phyloP scores from a whole-genome alignment of 2,797 vertebrate genomes.

The Simalia tracyae region DNA sequence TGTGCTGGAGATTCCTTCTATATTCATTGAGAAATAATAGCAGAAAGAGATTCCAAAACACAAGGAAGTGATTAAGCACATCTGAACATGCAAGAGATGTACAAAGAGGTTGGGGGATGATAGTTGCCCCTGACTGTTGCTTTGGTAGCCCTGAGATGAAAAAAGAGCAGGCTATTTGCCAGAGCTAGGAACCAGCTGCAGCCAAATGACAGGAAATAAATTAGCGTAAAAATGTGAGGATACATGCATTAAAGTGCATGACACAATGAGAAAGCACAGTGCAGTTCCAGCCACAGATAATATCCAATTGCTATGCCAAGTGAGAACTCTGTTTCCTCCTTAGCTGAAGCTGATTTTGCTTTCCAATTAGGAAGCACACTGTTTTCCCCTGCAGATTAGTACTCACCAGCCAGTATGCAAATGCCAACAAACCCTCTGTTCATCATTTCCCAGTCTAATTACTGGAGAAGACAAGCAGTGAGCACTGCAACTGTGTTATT shows the following conservation, averaged over 20 bases:
- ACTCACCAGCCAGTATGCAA: conserved; percentile 54
- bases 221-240: conserved; percentile 30
- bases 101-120: background rate
- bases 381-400: conserved; percentile 54
- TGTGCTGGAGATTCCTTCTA: background rate
- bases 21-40: background rate
- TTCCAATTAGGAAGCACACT: conserved; percentile 53
- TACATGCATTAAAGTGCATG: background rate
- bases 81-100: background rate
- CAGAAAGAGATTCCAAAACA: background rate
- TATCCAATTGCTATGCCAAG: conserved; percentile 17
- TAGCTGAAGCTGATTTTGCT: conserved; percentile 39
- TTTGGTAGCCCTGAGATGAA: background rate
- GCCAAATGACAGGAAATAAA: conserved; percentile 27
- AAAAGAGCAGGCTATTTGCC: conserved; percentile 12
- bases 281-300: background rate
- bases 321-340: conserved; percentile 31
- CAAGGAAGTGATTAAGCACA: background rate
- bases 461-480: conserved; percentile 50
- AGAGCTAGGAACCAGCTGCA: background rate
- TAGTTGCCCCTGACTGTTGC: conserved; percentile 8
- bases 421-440: conserved; percentile 49
- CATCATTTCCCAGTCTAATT: conserved; percentile 64
- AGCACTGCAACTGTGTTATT: conserved; percentile 54
- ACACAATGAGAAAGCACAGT: background rate